Conservation (phyloP, 2,888 invertebrate species). For the Mimachlamys varia region DNA sequence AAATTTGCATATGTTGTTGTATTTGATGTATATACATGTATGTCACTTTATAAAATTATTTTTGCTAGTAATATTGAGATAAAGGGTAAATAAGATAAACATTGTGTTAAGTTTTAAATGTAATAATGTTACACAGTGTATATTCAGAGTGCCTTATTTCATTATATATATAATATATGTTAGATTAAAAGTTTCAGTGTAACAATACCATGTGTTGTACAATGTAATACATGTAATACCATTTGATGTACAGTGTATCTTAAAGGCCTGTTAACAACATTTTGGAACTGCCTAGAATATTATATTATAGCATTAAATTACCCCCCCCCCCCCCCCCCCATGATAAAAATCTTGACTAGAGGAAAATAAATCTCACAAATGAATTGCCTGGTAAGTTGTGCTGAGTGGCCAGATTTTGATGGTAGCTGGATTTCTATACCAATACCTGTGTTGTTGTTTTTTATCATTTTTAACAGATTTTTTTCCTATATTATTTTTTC, state of each 20-base stretch:
- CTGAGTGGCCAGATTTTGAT: background rate
- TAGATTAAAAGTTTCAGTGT: too few relatives aligned
- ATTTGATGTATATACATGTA: background rate
- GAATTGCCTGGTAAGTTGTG: too few relatives aligned
- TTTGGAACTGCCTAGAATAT: too few relatives aligned
- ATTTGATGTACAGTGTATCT: too few relatives aligned
- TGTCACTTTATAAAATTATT: background rate
- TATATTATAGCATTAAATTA: background rate
- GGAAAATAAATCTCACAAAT: conserved; percentile 15
- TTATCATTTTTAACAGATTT: background rate
- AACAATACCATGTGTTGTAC: too few relatives aligned
- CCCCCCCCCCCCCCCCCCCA: too few relatives aligned
- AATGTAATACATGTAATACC: too few relatives aligned
- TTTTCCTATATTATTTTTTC: background rate
- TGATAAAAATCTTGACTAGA: background rate
- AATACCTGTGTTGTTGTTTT: background rate
- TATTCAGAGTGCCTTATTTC: too few relatives aligned
- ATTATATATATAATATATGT: too few relatives aligned
- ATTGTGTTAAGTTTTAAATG: too few relatives aligned
- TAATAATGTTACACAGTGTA: too few relatives aligned
- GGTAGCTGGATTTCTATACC: background rate
- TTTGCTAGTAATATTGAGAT: background rate
- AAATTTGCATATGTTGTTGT: background rate
- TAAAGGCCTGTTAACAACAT: too few relatives aligned
- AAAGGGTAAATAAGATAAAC: background rate